Evolutionary conservation across 2,888 invertebrate species (phyloP), one percentile per base, ranked within the genome.

Genomic region (Apamea anceps): DNA sequence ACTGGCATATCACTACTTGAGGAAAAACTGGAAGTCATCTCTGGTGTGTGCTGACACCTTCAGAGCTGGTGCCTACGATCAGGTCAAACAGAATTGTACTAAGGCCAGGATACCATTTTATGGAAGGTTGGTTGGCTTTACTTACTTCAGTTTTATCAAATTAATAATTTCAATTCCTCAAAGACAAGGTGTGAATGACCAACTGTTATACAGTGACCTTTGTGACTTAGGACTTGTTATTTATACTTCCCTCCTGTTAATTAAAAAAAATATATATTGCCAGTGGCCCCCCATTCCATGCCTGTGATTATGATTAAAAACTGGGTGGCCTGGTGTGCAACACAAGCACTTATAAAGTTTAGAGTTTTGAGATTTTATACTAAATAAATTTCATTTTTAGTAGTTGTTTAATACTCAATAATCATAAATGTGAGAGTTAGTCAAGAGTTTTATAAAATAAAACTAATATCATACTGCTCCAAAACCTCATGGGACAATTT

Each of bases 61-160:
- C 97, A 98, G 99, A 97, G 99, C 99, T 91, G 99, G 99, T 95
- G 99, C 99, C 84, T 99, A 99, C 93, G 99, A 99, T 97, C 99
- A 99, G 97, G 98, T 99, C 82, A 99, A 99, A 97, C 99, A 99
- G 95, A 99, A 99, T 96, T 99, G 99, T 91, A 99, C 99, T 28
- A 99, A 99, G 97, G 99, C 99, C 62, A 98, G 99, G 91, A 99
- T 99, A 97, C 99, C 99, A 4, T 99, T 99, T 97, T 99, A 99
- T 95, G 99, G 99, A 97, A 99, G 99, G 99, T 99, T 94, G 89
- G 89, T 88, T 73, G 45, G 13, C 18, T 65, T 54, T 60, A n/a
- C 8, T 28, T 13, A 18, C 21, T 74, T 57, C 48, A n/a, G 2
- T 37, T 75, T 66, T 21, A 81, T 60, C 3, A 57, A 73, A 65